These are phyloP conservation scores for Drosophila rhopaloa DNA, from an alignment of 1,140 invertebrate genomes.

Conservation along the genomic window DNA sequence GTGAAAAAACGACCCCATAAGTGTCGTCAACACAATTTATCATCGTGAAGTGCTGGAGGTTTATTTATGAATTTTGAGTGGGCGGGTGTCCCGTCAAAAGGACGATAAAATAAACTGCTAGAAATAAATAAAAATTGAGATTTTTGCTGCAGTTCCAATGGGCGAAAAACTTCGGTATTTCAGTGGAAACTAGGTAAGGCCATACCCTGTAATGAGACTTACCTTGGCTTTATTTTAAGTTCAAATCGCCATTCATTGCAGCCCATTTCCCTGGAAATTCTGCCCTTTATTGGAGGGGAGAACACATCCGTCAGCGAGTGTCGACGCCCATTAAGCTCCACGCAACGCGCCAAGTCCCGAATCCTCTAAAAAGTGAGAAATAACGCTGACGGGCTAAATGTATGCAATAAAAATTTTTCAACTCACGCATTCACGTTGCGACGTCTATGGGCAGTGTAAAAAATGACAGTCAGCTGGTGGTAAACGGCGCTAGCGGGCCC, in stretches of 20 bases:
- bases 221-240: background rate
- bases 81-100: background rate
- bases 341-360: slow-evolving; percentile 48
- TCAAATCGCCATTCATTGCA: slow-evolving; percentile 17
- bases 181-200: slow-evolving; percentile 4
- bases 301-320: slow-evolving; percentile 47
- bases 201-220: slow-evolving; percentile 17
- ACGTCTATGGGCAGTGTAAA: slow-evolving; percentile 64
- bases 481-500: slow-evolving; percentile 13
- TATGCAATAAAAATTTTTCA: slow-evolving; percentile 84
- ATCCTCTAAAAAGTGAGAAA: slow-evolving; percentile 67
- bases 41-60: slow-evolving; percentile 51
- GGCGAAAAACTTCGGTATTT: background rate
- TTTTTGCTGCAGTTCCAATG: background rate
- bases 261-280: slow-evolving; percentile 10
- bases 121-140: background rate
- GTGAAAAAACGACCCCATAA: slow-evolving; percentile 53
- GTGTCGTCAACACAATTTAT: slow-evolving; percentile 74
- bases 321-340: slow-evolving; percentile 71
- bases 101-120: slow-evolving; percentile 5
- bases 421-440: slow-evolving; percentile 61
- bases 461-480: slow-evolving; percentile 51
- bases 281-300: background rate
- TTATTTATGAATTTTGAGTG: slow-evolving; percentile 51
- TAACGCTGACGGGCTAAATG: slow-evolving; percentile 78